Evolutionary conservation across 2,888 invertebrate genomes (phyloP), one percentile per base, ranked within the genome.

Genomic region (Pandemis corylana): DNA sequence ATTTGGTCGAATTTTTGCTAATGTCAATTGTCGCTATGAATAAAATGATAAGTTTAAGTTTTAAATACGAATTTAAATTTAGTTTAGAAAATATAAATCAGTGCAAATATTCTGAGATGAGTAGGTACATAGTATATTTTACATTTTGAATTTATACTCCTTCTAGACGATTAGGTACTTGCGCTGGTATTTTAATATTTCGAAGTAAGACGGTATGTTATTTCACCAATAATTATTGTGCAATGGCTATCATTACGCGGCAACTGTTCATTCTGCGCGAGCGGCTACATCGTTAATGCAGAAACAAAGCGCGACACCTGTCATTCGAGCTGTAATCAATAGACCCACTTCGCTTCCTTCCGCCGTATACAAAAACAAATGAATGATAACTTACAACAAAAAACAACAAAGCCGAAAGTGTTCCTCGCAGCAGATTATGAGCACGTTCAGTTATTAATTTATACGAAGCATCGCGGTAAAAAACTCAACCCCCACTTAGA

Each of bases 361-460:
- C 94, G 91, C 88, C 68, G 68, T 42, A 68, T 68, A 91, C 88
- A 93, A 92, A 94, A 93, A 94, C 92, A 94, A 94, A 94, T 91
- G 92, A 91, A 91, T 86, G 85, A 85, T 85, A 88, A 88, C 85
- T 85, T 82, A 81, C 56, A 80, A 81, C 85, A 87, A 90, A 92
- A 90, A 89, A 87, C 84, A 90, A 91, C 91, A 93, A 93, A 92
- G 93, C 86, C 90, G 93, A 94, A 94, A 94, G 94, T 94, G 94
- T 94, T 92, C 91, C 88, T 81, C 85, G 85, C 90, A 87, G 90
- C 90, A 93, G 94, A 94, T 94, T 94, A 94, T 90, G 91, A 91
- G 90, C 93, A 91, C 93, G 89, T 93, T 93, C 93, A 88, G 91
- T 94, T 94, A 94, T 94, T 94, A 94, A 94, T 94, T 94, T 94